phyloP scores from a whole-genome alignment of 2,888 invertebrate genomes.

The Pasiphila rectangulata region DNA sequence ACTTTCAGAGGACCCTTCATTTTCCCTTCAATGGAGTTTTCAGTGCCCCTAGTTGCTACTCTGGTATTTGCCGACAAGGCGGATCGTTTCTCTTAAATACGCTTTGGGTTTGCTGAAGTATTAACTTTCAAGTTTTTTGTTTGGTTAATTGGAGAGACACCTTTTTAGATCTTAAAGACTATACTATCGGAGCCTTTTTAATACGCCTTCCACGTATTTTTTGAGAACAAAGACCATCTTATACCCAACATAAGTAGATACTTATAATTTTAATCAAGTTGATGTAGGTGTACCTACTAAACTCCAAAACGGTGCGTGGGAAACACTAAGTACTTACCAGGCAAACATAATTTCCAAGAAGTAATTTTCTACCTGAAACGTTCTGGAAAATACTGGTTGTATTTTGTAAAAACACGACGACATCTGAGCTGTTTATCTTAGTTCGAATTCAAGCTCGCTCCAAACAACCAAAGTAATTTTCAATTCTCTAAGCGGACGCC shows the following conservation, averaged over 20 bases:
- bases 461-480: slow-evolving; percentile 14
- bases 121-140: slow-evolving; percentile 12
- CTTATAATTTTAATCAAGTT: slow-evolving; percentile 1
- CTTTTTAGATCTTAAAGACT: background rate
- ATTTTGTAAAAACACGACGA: background rate
- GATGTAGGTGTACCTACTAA: background rate
- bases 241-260: background rate
- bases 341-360: background rate
- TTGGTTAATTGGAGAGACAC: slow-evolving; percentile 5
- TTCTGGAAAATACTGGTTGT: background rate
- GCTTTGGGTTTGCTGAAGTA: slow-evolving; percentile 29
- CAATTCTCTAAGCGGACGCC: slow-evolving; percentile 13
- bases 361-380: slow-evolving; percentile 1
- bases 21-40: slow-evolving; percentile 61
- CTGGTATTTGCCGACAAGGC: slow-evolving; percentile 53
- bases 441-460: background rate
- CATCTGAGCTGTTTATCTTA: background rate
- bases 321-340: background rate
- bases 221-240: background rate
- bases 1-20: slow-evolving; percentile 67
- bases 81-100: slow-evolving; percentile 48
- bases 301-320: background rate
- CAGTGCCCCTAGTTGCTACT: slow-evolving; percentile 38
- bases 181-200: background rate
- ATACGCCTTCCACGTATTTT: background rate